Percentiles rank a stretch among this genome's conserved stretches.
These are phyloP conservation scores for Marasmarcha lunaedactyla DNA, from an alignment of 2,888 invertebrate species.

Conservation along the genomic window DNA sequence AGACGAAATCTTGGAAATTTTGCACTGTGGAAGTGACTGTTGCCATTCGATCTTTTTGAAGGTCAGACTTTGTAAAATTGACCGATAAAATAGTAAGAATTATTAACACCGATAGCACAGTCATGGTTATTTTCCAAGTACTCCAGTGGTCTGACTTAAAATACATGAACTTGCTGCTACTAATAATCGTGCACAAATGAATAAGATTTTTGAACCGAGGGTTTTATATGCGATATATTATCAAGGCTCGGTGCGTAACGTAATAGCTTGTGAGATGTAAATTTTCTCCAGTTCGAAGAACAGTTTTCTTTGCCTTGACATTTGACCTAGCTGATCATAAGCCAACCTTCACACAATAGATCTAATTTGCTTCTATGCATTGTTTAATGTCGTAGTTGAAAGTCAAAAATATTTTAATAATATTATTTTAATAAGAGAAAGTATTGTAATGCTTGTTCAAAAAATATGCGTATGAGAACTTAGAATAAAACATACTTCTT, in stretches of 20 bases:
- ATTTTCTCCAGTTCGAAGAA: conserved; percentile 17
- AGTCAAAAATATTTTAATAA: too few species aligned
- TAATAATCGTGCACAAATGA: too few species aligned
- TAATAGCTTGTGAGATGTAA: conserved; percentile 38
- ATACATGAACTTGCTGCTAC: conserved; percentile 35
- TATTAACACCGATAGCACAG: conserved; percentile 36
- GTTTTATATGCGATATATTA: conserved; percentile 29
- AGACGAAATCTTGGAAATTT: conserved; percentile 42
- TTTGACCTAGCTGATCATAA: conserved; percentile 56
- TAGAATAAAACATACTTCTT: too few species aligned
- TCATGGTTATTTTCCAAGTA: conserved; percentile 30
- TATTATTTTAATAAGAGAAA: too few species aligned
- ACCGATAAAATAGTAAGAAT: conserved; percentile 32
- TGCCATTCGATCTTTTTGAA: conserved; percentile 22
- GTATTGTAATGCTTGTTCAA: too few species aligned
- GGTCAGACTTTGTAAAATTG: conserved; percentile 31
- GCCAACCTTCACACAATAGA: conserved; percentile 3
- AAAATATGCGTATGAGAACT: too few species aligned
- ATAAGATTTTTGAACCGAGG: too few species aligned
- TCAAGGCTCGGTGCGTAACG: conserved; percentile 35
- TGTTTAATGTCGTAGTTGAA: background rate
- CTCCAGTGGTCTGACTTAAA: conserved; percentile 24
- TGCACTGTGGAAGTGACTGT: conserved; percentile 22
- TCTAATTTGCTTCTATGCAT: background rate
- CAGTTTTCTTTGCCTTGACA: conserved; percentile 41